Conservation (phyloP, 2,797 vertebrate genomes). For the Anableps anableps region DNA sequence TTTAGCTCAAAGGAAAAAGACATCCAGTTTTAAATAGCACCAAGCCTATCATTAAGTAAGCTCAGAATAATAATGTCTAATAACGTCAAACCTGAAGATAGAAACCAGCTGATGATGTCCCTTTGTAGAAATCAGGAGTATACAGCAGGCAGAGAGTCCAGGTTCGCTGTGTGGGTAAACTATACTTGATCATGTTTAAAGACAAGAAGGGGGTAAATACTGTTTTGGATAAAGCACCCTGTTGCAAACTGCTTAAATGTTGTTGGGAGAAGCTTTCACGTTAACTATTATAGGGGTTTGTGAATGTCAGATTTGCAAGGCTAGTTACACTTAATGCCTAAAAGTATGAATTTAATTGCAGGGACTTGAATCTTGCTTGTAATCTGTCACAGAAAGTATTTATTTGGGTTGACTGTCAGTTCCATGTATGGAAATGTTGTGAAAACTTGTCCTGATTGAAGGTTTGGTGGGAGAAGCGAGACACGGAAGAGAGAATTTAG, state of each 20-base stretch:
- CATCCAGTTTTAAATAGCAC: neutral
- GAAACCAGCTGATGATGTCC: neutral
- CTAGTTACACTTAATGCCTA: conserved; percentile 13
- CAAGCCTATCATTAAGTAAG: neutral
- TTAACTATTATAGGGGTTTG: conserved; percentile 8
- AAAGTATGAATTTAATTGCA: conserved; percentile 2
- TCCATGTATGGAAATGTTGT: conserved; percentile 3
- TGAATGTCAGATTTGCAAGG: conserved; percentile 14
- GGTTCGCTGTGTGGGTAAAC: conserved; percentile 7
- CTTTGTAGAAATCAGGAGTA: neutral
- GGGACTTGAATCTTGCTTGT: conserved; percentile 21
- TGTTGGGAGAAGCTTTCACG: conserved; percentile 27
- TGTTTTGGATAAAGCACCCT: conserved; percentile 10
- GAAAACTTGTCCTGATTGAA: conserved; percentile 1
- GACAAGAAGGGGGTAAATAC: conserved; percentile 2
- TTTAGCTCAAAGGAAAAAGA: neutral
- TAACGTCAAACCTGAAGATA: neutral
- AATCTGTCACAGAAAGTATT: neutral
- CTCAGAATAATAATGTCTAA: neutral
- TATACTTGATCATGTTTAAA: neutral
- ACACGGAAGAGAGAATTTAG: neutral
- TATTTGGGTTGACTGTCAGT: conserved; percentile 12
- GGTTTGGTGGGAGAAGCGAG: neutral
- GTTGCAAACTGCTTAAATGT: conserved; percentile 12
- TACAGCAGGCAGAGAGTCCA: neutral